A percentile compares a stretch with the other conserved stretches of the same genome.
phyloP scores from a whole-genome alignment of 2,888 invertebrate genomes.

The Andrena fulva region DNA sequence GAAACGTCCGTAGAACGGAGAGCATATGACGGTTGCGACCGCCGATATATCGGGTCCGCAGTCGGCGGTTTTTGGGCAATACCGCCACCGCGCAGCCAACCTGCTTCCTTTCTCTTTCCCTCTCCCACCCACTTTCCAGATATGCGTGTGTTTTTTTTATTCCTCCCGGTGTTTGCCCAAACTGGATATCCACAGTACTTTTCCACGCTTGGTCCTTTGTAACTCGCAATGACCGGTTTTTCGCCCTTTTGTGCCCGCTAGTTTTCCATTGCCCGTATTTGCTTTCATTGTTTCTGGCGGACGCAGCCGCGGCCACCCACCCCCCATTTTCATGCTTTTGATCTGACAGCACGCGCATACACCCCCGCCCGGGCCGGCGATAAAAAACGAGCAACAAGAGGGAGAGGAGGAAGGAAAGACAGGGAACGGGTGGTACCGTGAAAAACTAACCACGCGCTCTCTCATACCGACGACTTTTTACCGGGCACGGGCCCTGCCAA shows the following conservation, averaged over 20 bases:
- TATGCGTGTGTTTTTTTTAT: conserved; percentile 49
- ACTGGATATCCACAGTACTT: conserved; percentile 76
- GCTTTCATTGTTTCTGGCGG: conserved; percentile 81
- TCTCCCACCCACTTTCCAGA: conserved; percentile 1
- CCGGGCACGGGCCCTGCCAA: neutral
- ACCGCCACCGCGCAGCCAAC: conserved; percentile 44
- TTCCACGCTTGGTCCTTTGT: conserved; percentile 78
- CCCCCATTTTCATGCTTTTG: conserved; percentile 77
- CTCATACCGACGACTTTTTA: conserved; percentile 55
- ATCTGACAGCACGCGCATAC: conserved; percentile 73
- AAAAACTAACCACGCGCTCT: conserved; percentile 59
- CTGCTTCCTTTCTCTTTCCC: conserved; percentile 16
- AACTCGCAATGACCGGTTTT: conserved; percentile 76
- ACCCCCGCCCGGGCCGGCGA: conserved; percentile 46
- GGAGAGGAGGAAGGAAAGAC: conserved; percentile 26
- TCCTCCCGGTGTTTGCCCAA: conserved; percentile 73
- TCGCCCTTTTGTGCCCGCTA: conserved; percentile 76
- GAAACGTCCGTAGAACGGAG: conserved; percentile 53
- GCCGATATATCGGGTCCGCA: conserved; percentile 63
- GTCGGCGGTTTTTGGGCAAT: conserved; percentile 69
- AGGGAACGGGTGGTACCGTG: conserved; percentile 43
- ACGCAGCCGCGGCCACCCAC: conserved; percentile 63
- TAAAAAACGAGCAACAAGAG: conserved; percentile 53
- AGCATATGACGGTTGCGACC: conserved; percentile 62
- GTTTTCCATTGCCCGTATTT: conserved; percentile 82